Evolutionary conservation across 2,888 invertebrate genomes (phyloP).

Genomic region (Campoplex capitator): DNA sequence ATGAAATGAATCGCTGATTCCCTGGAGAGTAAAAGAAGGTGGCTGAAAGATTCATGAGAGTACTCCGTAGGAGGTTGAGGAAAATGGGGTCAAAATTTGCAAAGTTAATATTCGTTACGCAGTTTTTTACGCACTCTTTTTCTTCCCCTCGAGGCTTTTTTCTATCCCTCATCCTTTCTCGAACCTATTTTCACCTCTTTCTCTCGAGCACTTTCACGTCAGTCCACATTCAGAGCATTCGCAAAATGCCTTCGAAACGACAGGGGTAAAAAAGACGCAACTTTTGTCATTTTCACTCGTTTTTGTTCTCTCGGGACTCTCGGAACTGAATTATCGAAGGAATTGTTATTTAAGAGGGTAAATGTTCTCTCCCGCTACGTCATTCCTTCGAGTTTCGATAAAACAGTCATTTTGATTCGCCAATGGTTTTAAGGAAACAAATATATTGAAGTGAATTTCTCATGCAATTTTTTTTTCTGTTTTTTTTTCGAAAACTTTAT

Average conservation of each 20-base stretch:
- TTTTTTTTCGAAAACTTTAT: neutral
- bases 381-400: constrained; percentile 21
- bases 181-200: constrained; percentile 34
- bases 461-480: neutral
- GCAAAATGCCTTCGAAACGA: constrained; percentile 24
- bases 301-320: constrained; percentile 33
- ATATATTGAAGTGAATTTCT: constrained; percentile 38
- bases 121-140: constrained; percentile 50
- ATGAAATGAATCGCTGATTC: constrained; percentile 43
- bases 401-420: constrained; percentile 46
- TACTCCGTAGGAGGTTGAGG: neutral
- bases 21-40: constrained; percentile 38
- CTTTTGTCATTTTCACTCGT: neutral
- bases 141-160: constrained; percentile 49
- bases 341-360: constrained; percentile 54
- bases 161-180: constrained; percentile 4
- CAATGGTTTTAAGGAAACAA: constrained; percentile 24
- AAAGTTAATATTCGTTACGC: constrained; percentile 62
- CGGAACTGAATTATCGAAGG: constrained; percentile 61
- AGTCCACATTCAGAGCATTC: constrained; percentile 31
- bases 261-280: constrained; percentile 15
- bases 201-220: constrained; percentile 25
- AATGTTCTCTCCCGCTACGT: neutral
- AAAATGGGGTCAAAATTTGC: constrained; percentile 61
- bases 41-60: constrained; percentile 50